Evolutionary conservation across 2,888 invertebrate genomes (phyloP), one percentile per base, ranked within the genome.

Genomic region (Tupiocoris notatus): DNA sequence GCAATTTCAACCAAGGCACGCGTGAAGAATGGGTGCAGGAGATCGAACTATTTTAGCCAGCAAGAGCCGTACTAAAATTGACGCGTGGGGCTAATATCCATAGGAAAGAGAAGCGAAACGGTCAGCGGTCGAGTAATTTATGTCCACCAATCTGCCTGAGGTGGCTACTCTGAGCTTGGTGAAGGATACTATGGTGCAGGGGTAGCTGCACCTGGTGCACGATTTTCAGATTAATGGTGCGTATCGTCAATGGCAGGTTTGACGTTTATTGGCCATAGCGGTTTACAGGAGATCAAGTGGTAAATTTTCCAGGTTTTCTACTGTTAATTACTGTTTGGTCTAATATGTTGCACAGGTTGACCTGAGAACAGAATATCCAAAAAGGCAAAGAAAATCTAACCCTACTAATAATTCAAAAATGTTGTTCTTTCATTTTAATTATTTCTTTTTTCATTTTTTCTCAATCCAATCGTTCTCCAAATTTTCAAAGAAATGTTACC

Each of bases 241-340:
- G 23, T 57, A 67, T 67, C 67, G 67, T 67, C 67, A 67, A 54
- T 56, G 56, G 56, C 57, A 9, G 67, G 54, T 57, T 67, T 67
- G 67, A 67, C 67, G 54, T 67, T 67, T 67, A 67, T 67, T 67
- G 67, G 67, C 54, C 12, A 39, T 39, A 39, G 3, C 39, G 39
- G 39, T 39, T 39, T 39, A 39, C 39, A 39, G 39, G 39, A 39
- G 39, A 39, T 39, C 39, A 39, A 39, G 39, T 39, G 6, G 39
- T 39, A 12, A 39, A 39, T 39, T 39, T 39, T 12, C 39, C 12
- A 3, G 39, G 39, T 39, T 39, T 39, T 39, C 3, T 39, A 39
- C 39, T 39, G 39, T 39, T 39, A n/a, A n/a, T n/a, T n/a, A n/a
- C n/a, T n/a, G n/a, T n/a, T n/a, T n/a, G n/a, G n/a, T n/a, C n/a